These are phyloP conservation scores for Ochotona curzoniae DNA, from an alignment of 2,113 vertebrate genomes.

Conservation along the genomic window DNA sequence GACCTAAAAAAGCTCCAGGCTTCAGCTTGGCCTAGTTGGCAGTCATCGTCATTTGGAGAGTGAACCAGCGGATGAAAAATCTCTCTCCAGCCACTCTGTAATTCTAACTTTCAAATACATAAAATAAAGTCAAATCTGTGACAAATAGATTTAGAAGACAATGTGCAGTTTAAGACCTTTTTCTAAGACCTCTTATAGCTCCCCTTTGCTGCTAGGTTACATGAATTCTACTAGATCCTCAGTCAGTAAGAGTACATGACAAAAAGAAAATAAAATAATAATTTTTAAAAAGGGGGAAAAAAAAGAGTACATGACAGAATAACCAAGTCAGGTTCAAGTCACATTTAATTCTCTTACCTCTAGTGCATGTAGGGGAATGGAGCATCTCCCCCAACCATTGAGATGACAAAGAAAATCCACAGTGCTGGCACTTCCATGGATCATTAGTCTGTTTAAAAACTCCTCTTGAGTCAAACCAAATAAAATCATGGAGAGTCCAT, in stretches of 20 bases:
- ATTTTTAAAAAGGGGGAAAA: too few relatives aligned
- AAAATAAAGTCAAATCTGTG: too few relatives aligned
- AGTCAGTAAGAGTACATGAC: not conserved
- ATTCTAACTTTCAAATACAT: too few relatives aligned
- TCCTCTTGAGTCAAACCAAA: constrained; percentile 94
- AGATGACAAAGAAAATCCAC: constrained; percentile 95
- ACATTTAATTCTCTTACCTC: constrained; percentile 87
- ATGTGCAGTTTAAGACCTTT: too few relatives aligned
- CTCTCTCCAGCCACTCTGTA: too few relatives aligned
- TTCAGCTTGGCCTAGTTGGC: too few relatives aligned
- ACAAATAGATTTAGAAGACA: too few relatives aligned
- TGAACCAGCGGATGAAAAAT: too few relatives aligned
- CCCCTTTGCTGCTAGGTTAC: not conserved
- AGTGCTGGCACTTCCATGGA: constrained; percentile 92
- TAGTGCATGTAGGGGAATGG: constrained; percentile 94
- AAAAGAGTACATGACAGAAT: not conserved
- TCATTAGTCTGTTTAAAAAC: constrained; percentile 93
- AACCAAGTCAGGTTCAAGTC: not conserved
- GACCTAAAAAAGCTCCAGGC: too few relatives aligned
- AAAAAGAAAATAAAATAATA: too few relatives aligned
- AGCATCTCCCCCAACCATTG: constrained; percentile 96
- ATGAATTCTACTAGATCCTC: constrained; percentile 5
- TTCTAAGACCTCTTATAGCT: not conserved
- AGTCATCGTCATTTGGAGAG: too few relatives aligned
- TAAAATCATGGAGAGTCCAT: constrained; percentile 90